phyloP scores from a whole-genome alignment of 2,797 vertebrate species.

The Neostethus bicornis region DNA sequence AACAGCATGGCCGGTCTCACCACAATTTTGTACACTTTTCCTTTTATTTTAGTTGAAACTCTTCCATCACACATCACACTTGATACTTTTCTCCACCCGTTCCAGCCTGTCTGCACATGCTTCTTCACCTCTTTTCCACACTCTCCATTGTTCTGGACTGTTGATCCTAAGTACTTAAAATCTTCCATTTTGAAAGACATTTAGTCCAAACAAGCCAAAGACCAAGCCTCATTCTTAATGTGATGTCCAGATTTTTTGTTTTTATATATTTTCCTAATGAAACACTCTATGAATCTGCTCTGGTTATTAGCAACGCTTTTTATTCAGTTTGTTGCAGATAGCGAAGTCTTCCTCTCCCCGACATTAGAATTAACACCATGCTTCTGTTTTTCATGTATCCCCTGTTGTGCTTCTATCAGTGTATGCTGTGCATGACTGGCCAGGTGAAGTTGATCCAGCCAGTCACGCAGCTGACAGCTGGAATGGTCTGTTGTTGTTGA shows the following conservation, averaged over 20 bases:
- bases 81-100: no score
- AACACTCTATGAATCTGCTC: slow-evolving; percentile 5
- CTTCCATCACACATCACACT: no score
- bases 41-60: no score
- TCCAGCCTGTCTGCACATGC: no score
- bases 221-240: no score
- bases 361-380: slow-evolving; percentile 12
- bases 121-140: no score
- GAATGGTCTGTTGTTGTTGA: slow-evolving; percentile 44
- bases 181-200: no score
- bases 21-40: no score
- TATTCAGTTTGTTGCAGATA: slow-evolving; percentile 17
- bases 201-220: no score
- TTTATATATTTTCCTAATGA: slow-evolving; percentile 1
- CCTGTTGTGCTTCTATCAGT: slow-evolving; percentile 52
- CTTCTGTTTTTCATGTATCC: slow-evolving; percentile 34
- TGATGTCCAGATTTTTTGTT: not conserved
- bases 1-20: no score
- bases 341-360: slow-evolving; percentile 24
- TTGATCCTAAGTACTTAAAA: no score
- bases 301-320: slow-evolving; percentile 14
- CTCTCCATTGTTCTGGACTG: no score
- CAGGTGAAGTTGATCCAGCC: slow-evolving; percentile 48
- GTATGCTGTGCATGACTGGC: slow-evolving; percentile 57
- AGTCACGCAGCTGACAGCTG: slow-evolving; percentile 55